phyloP scores from a whole-genome alignment of 2,797 vertebrate genomes.

The Catostomus latipinnis region DNA sequence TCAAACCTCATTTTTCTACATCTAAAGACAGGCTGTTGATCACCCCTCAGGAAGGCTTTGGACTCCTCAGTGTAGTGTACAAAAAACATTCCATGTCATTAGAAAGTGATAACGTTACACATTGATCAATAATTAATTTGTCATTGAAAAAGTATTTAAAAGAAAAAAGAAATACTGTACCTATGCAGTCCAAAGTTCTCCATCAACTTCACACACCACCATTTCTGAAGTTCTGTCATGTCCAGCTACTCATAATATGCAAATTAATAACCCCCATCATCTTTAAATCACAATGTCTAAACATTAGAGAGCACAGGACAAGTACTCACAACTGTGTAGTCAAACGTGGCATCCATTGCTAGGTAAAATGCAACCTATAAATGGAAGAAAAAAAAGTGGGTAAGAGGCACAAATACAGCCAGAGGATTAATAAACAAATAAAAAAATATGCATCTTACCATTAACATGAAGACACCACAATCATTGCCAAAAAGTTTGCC shows the following conservation, averaged over 20 bases:
- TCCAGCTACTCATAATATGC: background rate
- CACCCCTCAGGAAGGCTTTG: background rate
- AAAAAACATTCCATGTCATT: background rate
- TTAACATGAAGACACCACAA: background rate
- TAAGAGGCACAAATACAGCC: background rate
- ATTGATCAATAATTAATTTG: background rate
- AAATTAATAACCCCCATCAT: background rate
- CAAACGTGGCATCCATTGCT: background rate
- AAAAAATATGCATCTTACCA: background rate
- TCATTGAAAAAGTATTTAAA: background rate
- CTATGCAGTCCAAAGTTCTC: background rate
- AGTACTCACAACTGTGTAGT: slow-evolving; percentile 13
- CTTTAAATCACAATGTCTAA: background rate
- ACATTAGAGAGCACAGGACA: background rate
- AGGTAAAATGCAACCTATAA: too few species aligned
- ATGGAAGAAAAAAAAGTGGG: too few species aligned
- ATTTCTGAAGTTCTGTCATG: background rate
- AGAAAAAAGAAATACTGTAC: background rate
- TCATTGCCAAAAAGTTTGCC: background rate
- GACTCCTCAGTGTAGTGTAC: background rate
- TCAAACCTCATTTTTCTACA: background rate
- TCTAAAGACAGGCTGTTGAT: background rate
- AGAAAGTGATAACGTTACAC: background rate
- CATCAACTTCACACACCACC: slow-evolving; percentile 14
- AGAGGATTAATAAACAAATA: background rate